phyloP scores from a whole-genome alignment of 2,888 invertebrate species.

The Parapristionchus giblindavisi region DNA sequence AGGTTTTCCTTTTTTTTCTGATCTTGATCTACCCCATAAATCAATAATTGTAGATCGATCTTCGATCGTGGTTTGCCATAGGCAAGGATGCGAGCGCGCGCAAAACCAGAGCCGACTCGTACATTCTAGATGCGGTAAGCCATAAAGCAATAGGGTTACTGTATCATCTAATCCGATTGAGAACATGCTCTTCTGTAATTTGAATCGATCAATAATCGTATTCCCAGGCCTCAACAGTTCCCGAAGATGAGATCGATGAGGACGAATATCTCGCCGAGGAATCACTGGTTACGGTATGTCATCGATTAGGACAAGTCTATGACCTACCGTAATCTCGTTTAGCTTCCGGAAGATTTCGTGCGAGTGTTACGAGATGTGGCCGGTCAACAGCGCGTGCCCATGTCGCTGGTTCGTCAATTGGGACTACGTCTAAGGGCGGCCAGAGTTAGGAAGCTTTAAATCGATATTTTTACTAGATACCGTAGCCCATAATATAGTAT shows the following conservation, averaged over 20 bases:
- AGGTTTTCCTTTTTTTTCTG: neutral
- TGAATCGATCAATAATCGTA: too few relatives aligned
- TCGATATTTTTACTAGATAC: neutral
- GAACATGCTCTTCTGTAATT: too few relatives aligned
- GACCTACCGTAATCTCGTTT: conserved; percentile 12
- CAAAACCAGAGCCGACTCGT: neutral
- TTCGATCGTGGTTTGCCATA: conserved; percentile 25
- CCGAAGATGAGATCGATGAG: conserved; percentile 21
- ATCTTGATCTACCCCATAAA: too few relatives aligned
- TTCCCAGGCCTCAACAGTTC: conserved; percentile 17
- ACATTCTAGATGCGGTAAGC: conserved; percentile 24
- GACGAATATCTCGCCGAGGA: conserved; percentile 21
- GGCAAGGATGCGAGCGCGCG: conserved; percentile 13
- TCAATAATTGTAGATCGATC: too few relatives aligned
- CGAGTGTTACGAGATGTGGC: conserved; percentile 27
- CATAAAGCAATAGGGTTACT: neutral
- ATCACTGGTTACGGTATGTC: conserved; percentile 13
- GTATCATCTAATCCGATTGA: neutral
- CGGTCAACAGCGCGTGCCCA: conserved; percentile 9
- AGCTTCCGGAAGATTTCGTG: conserved; percentile 31
- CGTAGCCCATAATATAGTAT: too few relatives aligned
- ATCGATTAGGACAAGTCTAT: neutral
- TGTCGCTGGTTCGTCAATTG: conserved; percentile 12
- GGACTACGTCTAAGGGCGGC: conserved; percentile 22
- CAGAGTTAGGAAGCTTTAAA: conserved; percentile 1